Evolutionary conservation across 2,888 invertebrate genomes (phyloP).

Genomic region (Caenorhabditis macrosperma): DNA sequence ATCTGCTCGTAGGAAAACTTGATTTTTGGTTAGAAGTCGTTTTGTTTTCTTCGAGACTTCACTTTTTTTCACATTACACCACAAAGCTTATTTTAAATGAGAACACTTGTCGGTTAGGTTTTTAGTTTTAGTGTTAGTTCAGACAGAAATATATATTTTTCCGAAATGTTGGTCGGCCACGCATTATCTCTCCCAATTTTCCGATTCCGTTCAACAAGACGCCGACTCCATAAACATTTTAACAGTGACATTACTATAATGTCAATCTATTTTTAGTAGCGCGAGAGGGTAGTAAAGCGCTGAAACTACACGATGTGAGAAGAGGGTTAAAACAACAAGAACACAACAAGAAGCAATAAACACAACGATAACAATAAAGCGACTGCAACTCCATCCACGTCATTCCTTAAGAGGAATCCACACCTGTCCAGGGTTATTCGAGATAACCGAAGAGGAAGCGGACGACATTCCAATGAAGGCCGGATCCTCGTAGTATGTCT

Average conservation of each 20-base stretch:
- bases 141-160: neutral
- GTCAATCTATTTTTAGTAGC: slow-evolving; percentile 8
- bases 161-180: neutral
- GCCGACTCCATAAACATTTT: neutral
- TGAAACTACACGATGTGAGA: slow-evolving; percentile 17
- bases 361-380: slow-evolving; percentile 12
- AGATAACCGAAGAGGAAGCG: slow-evolving; percentile 42
- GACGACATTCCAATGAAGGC: slow-evolving; percentile 59
- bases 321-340: slow-evolving; percentile 6
- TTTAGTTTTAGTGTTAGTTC: neutral
- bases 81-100: too few relatives aligned
- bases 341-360: slow-evolving; percentile 15
- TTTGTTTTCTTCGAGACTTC: neutral
- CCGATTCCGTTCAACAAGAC: neutral
- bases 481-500: slow-evolving; percentile 71
- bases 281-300: neutral
- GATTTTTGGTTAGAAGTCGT: neutral
- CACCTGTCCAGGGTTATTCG: slow-evolving; percentile 45
- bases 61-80: neutral
- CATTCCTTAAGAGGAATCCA: slow-evolving; percentile 21
- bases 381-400: slow-evolving; percentile 26
- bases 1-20: neutral
- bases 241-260: neutral
- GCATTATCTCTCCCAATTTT: neutral
- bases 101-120: neutral